phyloP scores from a whole-genome alignment of 2,113 vertebrate genomes.

The Arenaria interpres region DNA sequence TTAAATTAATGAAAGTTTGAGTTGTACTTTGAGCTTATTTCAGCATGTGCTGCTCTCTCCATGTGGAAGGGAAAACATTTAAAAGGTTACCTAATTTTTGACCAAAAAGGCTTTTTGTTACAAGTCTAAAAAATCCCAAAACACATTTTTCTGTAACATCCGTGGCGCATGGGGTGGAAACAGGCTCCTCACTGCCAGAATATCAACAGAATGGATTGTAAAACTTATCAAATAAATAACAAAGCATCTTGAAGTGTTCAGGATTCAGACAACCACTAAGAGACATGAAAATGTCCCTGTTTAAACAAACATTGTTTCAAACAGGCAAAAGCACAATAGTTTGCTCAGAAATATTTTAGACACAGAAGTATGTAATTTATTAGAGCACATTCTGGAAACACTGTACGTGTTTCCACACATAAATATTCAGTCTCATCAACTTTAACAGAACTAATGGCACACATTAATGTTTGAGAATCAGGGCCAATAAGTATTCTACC shows the following conservation, averaged over 20 bases:
- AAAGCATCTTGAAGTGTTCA: neutral
- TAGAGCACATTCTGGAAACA: neutral
- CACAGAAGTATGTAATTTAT: neutral
- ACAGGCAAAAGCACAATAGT: constrained; percentile 37
- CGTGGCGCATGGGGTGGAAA: neutral
- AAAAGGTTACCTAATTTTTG: neutral
- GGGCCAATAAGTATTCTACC: neutral
- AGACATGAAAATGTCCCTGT: neutral
- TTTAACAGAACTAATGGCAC: constrained; percentile 7
- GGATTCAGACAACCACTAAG: neutral
- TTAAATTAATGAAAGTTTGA: neutral
- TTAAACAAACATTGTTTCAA: neutral
- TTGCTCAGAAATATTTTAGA: neutral
- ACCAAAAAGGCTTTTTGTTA: neutral
- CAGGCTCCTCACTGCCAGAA: neutral
- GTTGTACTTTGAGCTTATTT: neutral
- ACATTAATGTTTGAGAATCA: neutral
- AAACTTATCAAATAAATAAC: neutral
- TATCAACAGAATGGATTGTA: neutral
- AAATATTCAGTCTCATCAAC: neutral
- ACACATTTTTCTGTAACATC: neutral
- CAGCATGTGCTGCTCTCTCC: neutral
- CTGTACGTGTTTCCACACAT: neutral
- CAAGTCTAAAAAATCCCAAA: neutral
- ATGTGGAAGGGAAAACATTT: neutral